Evolutionary conservation across 1,140 invertebrate species (phyloP).

Genomic region (Pomacea maculata): DNA sequence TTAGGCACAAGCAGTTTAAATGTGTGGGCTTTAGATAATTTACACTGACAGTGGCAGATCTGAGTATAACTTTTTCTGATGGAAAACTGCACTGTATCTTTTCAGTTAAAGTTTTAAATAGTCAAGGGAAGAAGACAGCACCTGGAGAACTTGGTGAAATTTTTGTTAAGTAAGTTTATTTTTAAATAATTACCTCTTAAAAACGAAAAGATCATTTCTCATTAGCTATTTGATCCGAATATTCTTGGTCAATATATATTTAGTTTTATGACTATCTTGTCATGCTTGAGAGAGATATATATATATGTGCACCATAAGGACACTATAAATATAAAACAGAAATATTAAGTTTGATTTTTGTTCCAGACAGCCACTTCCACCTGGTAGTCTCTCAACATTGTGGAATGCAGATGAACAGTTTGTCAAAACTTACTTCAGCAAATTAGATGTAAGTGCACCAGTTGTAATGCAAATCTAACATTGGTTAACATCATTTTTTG

Average conservation of each 20-base stretch:
- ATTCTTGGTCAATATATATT: no score
- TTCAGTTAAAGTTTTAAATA: slow-evolving; percentile 66
- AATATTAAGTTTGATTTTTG: slow-evolving; percentile 10
- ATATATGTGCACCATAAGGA: not conserved
- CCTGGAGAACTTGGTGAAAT: slow-evolving; percentile 82
- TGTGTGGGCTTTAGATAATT: no score
- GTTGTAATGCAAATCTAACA: not conserved
- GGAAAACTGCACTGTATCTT: not conserved
- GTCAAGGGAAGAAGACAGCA: slow-evolving; percentile 75
- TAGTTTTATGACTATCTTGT: no score
- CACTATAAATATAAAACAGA: not conserved
- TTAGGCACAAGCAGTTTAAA: no score
- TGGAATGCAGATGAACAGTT: slow-evolving; percentile 86
- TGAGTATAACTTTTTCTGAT: no score
- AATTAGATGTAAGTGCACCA: slow-evolving; percentile 35
- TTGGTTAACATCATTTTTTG: no score
- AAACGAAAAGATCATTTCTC: not conserved
- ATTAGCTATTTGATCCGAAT: no score
- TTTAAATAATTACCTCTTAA: not conserved
- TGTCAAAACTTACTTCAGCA: slow-evolving; percentile 68
- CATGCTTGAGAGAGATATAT: no score
- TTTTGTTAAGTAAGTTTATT: slow-evolving; percentile 73
- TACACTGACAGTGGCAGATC: no score
- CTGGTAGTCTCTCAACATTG: slow-evolving; percentile 84
- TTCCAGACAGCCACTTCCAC: slow-evolving; percentile 79